Evolutionary conservation across 2,888 invertebrate genomes (phyloP), one percentile per base, ranked within the genome.

Genomic region (Drosophila ustulata): DNA sequence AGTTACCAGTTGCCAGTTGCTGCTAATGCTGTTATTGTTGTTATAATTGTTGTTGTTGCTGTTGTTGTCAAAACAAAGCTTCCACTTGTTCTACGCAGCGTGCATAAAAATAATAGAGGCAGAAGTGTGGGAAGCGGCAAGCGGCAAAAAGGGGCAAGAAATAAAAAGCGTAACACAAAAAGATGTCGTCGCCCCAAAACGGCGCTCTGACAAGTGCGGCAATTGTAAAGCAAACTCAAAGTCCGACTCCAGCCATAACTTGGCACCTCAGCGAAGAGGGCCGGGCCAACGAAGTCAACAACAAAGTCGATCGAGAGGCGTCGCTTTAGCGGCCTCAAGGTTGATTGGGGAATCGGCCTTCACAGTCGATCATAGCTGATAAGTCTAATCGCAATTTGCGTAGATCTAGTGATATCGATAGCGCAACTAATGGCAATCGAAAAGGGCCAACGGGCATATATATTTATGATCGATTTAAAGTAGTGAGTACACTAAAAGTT

Each of bases 61-160:
- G 85, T 84, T 84, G 89, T 85, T 89, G 90, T 80, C 71, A 88
- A 82, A 89, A 89, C 89, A 89, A 89, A 90, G 90, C 83, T 80
- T 82, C 90, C 88, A 89, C 89, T 89, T 90, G 90, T 89, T 89
- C 86, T 90, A 85, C 89, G 82, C 78, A 82, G 64, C 70, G 69
- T 66, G 76, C 75, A 82, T 75, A 89, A 83, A 74, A 89, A 84
- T 77, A 72, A 75, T 82, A 74, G 53, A 26, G 70, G 64, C 56
- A 43, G 18, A 23, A 28, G 30, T 11, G 4, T 13, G 39, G 37
- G 39, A 18, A 7, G 30, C 30, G 7, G 6, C 30, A 6, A 6
- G 13, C 9, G 11, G 18, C 11, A 23, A 11, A 32, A 43, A 45
- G 45, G 64, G 43, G 32, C 26, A 13, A 34, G 43, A 49, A 51